Evolutionary conservation across 2,797 vertebrate species (phyloP), one percentile per base, ranked within the genome.

Genomic region (Ara ararauna): DNA sequence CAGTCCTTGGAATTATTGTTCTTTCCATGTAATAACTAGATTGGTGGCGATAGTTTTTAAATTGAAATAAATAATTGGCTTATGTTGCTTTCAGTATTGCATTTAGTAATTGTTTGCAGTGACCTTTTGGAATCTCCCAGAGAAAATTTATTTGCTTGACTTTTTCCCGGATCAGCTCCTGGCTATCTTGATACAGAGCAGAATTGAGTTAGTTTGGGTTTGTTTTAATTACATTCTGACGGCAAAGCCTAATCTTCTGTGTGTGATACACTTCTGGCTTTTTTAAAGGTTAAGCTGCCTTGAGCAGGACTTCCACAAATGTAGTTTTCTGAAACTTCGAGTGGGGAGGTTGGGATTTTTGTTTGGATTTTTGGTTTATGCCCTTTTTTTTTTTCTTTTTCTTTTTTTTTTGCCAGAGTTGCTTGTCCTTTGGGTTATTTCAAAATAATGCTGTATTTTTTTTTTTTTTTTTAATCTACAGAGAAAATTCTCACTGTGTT

Each of bases 71-170:
- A 18, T 9, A 44, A 62, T 27, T 50, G 71, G 62, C 76, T 30
- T 53, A 13, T 67, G 73, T 87, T 93, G 70, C 81, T 94, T 93
- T 82, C 72, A 58, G 67, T 45, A 5, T 54, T 72, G 47, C 1
- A 3, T 70, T 84, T 53, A 44, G 81, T 94, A 72, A 87, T 91
- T 92, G 85, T 91, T 96, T 90, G 82, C 89, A 53, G 6, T 82
- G 94, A 93, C 92, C 92, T 92, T 95, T 91, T 68, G 81, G 48
- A 91, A 83, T 93, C 54, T 75, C 3, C 0, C 29, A 56, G 78
- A 82, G 88, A 70, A 94, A 93, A 87, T 92, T 56, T 80, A 36
- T 95, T 96, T 91, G 67, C 75, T 94, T 95, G 90, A 51, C 74
- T 95, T 86, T 78, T 34, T 93, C 68, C 47, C 38, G 23, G 50